Conservation (phyloP, 2,888 invertebrate species). For the Megastigmus dorsalis region DNA sequence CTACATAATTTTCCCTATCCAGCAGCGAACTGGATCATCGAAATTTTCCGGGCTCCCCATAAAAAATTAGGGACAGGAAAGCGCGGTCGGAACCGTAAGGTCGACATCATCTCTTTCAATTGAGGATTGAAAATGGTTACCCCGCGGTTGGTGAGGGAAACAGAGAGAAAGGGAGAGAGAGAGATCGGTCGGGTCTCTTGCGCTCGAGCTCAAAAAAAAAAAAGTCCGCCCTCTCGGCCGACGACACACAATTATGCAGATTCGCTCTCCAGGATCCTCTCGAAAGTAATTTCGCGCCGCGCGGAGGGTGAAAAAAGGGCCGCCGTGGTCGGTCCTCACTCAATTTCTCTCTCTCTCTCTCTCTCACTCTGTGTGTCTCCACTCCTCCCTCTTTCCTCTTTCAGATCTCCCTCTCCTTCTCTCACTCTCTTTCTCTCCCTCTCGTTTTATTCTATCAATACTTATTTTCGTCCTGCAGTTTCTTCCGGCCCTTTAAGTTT, state of each 20-base stretch:
- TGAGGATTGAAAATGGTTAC: slow-evolving; percentile 16
- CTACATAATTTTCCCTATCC: no score
- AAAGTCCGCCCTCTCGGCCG: not conserved
- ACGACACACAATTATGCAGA: slow-evolving; percentile 53
- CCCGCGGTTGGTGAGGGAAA: not conserved
- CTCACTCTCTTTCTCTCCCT: not conserved
- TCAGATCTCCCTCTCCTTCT: not conserved
- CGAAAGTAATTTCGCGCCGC: slow-evolving; percentile 50
- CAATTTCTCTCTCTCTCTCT: slow-evolving; percentile 1
- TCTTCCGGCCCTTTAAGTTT: not conserved
- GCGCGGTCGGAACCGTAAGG: not conserved
- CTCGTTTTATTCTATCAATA: slow-evolving; percentile 14
- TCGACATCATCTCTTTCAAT: slow-evolving; percentile 35
- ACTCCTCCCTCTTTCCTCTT: not conserved
- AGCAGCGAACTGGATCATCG: no score
- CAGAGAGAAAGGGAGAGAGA: not conserved
- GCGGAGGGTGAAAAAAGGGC: slow-evolving; percentile 21
- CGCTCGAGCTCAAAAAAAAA: no score
- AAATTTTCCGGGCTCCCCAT: no score
- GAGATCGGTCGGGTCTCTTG: not conserved
- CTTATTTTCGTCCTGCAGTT: slow-evolving; percentile 10
- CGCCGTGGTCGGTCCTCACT: slow-evolving; percentile 4
- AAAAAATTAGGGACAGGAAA: no score
- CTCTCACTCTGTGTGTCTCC: not conserved
- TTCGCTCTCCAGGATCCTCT: slow-evolving; percentile 45